phyloP scores from a whole-genome alignment of 2,888 invertebrate species.

The Watsonalla cultraria region DNA sequence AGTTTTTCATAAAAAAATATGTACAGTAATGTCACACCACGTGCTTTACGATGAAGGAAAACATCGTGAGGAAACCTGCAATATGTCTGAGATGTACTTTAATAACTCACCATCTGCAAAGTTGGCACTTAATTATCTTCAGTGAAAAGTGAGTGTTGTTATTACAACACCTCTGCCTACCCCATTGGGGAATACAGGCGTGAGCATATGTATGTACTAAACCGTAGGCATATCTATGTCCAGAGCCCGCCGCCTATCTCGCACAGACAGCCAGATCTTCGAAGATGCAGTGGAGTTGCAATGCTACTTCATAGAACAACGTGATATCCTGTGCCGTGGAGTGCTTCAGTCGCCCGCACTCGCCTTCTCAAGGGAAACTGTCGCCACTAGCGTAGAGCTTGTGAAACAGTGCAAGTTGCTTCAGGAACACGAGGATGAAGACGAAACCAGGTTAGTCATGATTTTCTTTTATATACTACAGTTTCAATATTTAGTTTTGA shows the following conservation, averaged over 20 bases:
- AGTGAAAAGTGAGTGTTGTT: no score
- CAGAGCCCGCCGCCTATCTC: slow-evolving; percentile 90
- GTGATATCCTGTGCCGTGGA: slow-evolving; percentile 85
- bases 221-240: neutral
- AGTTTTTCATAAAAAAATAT: no score
- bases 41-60: no score
- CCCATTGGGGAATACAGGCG: no score
- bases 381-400: slow-evolving; percentile 86
- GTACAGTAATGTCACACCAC: no score
- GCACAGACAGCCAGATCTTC: slow-evolving; percentile 96
- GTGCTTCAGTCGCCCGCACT: slow-evolving; percentile 93
- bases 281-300: slow-evolving; percentile 97
- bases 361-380: slow-evolving; percentile 86
- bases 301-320: slow-evolving; percentile 89
- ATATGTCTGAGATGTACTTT: no score
- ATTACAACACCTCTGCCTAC: no score
- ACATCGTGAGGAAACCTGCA: no score
- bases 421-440: slow-evolving; percentile 89
- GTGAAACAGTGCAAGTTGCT: slow-evolving; percentile 86
- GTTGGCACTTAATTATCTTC: no score
- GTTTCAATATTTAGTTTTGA: no score
- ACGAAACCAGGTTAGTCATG: slow-evolving; percentile 71
- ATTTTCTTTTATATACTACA: neutral
- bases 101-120: no score
- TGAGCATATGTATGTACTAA: no score